A percentile compares a stretch with the other conserved stretches of the same genome.
Conservation (phyloP, 2,888 invertebrate species). For the Lochmaea capreae region DNA sequence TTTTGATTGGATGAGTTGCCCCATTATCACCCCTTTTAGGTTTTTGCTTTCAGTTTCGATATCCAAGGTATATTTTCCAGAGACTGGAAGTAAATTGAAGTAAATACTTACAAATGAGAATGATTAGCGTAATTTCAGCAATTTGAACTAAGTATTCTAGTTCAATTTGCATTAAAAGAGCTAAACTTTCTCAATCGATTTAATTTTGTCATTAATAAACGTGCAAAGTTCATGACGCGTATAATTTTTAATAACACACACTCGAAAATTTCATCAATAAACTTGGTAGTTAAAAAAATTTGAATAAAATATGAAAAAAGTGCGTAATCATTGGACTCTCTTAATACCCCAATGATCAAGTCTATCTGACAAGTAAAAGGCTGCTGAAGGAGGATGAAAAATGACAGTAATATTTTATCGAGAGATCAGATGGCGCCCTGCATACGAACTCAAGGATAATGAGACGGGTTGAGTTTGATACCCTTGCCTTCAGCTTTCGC, state of each 20-base stretch:
- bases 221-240: not conserved
- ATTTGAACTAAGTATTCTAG: too few relatives aligned
- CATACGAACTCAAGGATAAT: slow-evolving; percentile 67
- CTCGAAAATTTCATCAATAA: slow-evolving; percentile 41
- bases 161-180: too few relatives aligned
- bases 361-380: slow-evolving; percentile 65
- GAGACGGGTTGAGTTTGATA: slow-evolving; percentile 64
- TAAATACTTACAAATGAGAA: too few relatives aligned
- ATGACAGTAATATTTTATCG: slow-evolving; percentile 67
- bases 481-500: slow-evolving; percentile 55
- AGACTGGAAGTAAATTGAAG: too few relatives aligned
- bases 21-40: too few relatives aligned
- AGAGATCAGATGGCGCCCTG: slow-evolving; percentile 67
- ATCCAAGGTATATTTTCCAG: too few relatives aligned
- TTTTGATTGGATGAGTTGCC: too few relatives aligned
- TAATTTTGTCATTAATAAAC: too few relatives aligned
- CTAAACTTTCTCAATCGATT: too few relatives aligned
- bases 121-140: too few relatives aligned
- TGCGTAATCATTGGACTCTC: slow-evolving; percentile 61
- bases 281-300: slow-evolving; percentile 36
- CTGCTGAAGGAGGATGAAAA: slow-evolving; percentile 66
- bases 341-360: slow-evolving; percentile 64
- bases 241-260: slow-evolving; percentile 36
- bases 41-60: too few relatives aligned
- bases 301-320: slow-evolving; percentile 53